These are phyloP conservation scores for Beris chalybata DNA, from an alignment of 2,888 invertebrate genomes.

Conservation along the genomic window DNA sequence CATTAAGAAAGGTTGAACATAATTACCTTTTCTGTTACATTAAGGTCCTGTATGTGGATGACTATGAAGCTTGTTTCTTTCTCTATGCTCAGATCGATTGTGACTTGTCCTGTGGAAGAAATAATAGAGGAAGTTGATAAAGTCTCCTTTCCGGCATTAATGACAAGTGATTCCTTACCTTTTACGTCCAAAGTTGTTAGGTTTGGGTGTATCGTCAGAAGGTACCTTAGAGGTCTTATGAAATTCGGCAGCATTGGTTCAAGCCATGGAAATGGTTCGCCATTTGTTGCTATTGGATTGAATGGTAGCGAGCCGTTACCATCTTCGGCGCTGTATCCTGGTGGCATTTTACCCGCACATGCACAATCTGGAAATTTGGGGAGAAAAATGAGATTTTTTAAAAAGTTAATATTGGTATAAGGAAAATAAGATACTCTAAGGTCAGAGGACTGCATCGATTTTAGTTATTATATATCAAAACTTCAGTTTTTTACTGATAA, in stretches of 20 bases:
- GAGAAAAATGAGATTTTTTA: no score
- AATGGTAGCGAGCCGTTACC: conserved; percentile 65
- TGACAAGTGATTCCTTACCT: conserved; percentile 61
- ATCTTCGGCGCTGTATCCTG: conserved; percentile 64
- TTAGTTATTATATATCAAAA: no score
- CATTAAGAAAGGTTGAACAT: neutral
- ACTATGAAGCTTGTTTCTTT: conserved; percentile 81
- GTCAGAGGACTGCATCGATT: no score
- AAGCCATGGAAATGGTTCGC: conserved; percentile 77
- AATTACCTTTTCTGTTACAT: conserved; percentile 75
- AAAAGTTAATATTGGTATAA: no score
- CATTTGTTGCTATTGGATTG: conserved; percentile 72
- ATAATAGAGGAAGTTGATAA: conserved; percentile 40
- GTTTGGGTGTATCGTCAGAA: conserved; percentile 90
- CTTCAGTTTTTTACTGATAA: no score
- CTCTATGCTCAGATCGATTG: conserved; percentile 81
- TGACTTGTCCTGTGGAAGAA: conserved; percentile 70
- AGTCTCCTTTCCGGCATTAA: neutral
- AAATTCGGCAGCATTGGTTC: conserved; percentile 75
- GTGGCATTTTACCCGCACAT: conserved; percentile 68
- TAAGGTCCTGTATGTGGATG: conserved; percentile 82
- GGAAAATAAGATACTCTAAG: no score
- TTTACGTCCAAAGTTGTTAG: conserved; percentile 85
- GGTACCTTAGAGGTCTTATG: conserved; percentile 80
- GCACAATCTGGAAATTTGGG: conserved; percentile 62